Evolutionary conservation across 37 sponge, comb jelly and placozoan genomes (phyloP), one percentile per base, ranked within the genome.

Genomic region (Amphimedon queenslandica): DNA sequence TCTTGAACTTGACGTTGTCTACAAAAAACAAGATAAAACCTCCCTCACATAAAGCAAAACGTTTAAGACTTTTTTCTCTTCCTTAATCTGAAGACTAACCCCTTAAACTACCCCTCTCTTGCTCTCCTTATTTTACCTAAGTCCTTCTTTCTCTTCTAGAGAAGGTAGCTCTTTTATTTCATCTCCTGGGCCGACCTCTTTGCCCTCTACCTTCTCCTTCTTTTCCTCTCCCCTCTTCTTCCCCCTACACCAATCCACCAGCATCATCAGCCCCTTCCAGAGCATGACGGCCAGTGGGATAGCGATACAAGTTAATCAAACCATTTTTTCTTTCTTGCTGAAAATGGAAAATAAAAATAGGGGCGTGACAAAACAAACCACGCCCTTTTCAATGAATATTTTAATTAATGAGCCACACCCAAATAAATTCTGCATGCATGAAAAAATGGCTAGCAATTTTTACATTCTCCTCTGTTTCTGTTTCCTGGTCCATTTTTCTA

Each of bases 251-350:
- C 57, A 28, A 29, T 42, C 32, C 3, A 43, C 42, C 37, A 55
- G 20, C 33, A 47, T 37, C 13, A 33, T 81, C 21, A 55, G 61
- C 20, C 63, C 42, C 37, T 71, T 63, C 82, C 82, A 81, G 57
- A 81, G 32, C 57, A 81, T 56, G 55, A 81, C 40, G 36, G 63
- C 28, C 69, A 81, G 42, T 4, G 82, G 75, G 0, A 81, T 43
- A 18, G 51, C 74, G n/a, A 81, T 66, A 65, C 82, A 81, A 10
- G 82, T 67, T 24, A 81, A 13, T 81, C 82, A 81, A 24, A 81
- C 82, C 82, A 81, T 81, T 20, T 41, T 63, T 1, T 1, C 3
- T 65, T 16, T n/a, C 21, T 61, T 6, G 10, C 68, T 39, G 36
- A 28, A 39, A 31, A 67, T 39, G 39, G 20, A 5, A 16, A 38